A percentile compares a stretch with the other conserved stretches of the same genome.
phyloP scores from a whole-genome alignment of 1,140 invertebrate species.

The Medauroidea extradentata region DNA sequence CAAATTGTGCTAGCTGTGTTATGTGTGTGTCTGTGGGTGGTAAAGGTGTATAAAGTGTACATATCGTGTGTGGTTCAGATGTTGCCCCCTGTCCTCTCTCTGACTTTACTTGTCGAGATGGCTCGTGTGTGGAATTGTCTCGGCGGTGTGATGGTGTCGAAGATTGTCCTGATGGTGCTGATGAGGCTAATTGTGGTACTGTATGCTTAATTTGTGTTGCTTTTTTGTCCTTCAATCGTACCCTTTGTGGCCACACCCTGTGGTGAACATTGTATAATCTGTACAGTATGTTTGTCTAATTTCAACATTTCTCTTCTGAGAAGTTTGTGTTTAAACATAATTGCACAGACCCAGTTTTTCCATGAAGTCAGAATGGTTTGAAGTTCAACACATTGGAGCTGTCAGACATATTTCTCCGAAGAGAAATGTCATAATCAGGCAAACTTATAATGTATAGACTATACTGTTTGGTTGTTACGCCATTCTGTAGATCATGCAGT shows the following conservation, averaged over 20 bases:
- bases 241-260: neutral
- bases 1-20: too few species aligned
- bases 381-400: too few species aligned
- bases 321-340: neutral
- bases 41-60: too few species aligned
- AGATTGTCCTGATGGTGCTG: slow-evolving; percentile 62
- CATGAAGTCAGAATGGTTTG: neutral
- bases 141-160: slow-evolving; percentile 58
- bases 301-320: too few species aligned
- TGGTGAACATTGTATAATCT: too few species aligned
- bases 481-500: too few species aligned
- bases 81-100: slow-evolving; percentile 49
- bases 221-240: neutral
- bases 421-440: too few species aligned
- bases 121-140: slow-evolving; percentile 54
- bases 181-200: slow-evolving; percentile 52
- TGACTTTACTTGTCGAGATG: slow-evolving; percentile 57
- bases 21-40: too few species aligned
- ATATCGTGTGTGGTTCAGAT: slow-evolving; percentile 35
- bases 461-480: neutral
- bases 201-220: neutral
- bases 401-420: too few species aligned
- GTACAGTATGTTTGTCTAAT: too few species aligned
- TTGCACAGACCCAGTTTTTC: neutral
- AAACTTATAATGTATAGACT: too few species aligned